These are phyloP conservation scores for Porites australiensis DNA, from an alignment of 64 coral and sea anemone genomes.

Conservation along the genomic window DNA sequence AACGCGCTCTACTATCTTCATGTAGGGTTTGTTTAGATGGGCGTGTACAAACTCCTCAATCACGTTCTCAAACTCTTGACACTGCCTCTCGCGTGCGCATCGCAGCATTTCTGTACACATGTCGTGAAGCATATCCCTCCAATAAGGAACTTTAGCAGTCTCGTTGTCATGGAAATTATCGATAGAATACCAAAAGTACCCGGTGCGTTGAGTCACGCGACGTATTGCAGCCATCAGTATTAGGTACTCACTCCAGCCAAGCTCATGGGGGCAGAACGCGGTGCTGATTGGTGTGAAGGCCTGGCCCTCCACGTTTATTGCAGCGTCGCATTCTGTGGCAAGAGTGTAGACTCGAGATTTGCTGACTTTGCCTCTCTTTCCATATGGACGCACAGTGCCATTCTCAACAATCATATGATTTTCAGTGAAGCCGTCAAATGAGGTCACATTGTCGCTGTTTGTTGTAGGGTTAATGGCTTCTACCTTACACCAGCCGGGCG, in stretches of 20 bases:
- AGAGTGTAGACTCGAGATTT: slow-evolving; percentile 13
- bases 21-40: slow-evolving; percentile 23
- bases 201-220: slow-evolving; percentile 1
- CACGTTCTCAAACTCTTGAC: slow-evolving; percentile 39
- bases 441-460: background rate
- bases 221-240: slow-evolving; percentile 40
- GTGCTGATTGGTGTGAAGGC: slow-evolving; percentile 57
- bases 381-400: slow-evolving; percentile 34
- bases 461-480: background rate
- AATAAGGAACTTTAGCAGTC: background rate
- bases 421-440: slow-evolving; percentile 44
- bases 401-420: slow-evolving; percentile 47
- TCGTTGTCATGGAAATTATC: slow-evolving; percentile 12
- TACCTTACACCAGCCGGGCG: slow-evolving; percentile 36
- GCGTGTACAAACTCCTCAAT: slow-evolving; percentile 25
- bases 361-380: background rate
- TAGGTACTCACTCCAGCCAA: slow-evolving; percentile 49
- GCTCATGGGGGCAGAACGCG: slow-evolving; percentile 33
- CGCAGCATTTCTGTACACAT: slow-evolving; percentile 23
- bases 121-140: slow-evolving; percentile 22
- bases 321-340: slow-evolving; percentile 59
- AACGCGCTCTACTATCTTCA: background rate
- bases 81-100: slow-evolving; percentile 14
- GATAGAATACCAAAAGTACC: slow-evolving; percentile 38
- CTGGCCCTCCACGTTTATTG: slow-evolving; percentile 32